Percentiles rank a stretch among this genome's conserved stretches.
phyloP scores from a whole-genome alignment of 2,888 invertebrate species.

The Chloromyia formosa region DNA sequence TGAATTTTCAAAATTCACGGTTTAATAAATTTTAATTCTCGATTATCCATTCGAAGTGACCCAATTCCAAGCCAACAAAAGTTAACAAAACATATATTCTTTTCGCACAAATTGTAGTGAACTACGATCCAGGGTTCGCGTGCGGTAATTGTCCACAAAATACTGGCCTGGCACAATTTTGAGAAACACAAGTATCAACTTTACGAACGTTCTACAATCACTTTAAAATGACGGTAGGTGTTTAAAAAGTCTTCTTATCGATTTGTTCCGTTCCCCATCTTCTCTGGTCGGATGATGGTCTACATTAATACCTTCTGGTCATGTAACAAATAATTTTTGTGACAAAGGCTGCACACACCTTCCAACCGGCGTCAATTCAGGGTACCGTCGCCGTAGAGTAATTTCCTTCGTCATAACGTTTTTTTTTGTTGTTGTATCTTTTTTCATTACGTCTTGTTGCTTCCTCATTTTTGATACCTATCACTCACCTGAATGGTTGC shows the following conservation, averaged over 20 bases:
- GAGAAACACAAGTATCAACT: background rate
- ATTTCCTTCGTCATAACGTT: background rate
- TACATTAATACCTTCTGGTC: no score
- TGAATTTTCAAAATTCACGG: no score
- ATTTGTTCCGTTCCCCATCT: background rate
- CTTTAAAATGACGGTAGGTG: slow-evolving; percentile 14
- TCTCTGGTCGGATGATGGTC: background rate
- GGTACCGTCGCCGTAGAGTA: background rate
- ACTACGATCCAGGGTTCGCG: background rate
- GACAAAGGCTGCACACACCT: no score
- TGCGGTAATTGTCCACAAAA: slow-evolving; percentile 10
- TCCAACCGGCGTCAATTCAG: background rate
- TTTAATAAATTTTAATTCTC: no score
- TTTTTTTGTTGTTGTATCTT: background rate
- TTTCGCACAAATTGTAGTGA: background rate
- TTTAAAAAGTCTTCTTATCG: slow-evolving; percentile 18
- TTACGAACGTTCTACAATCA: background rate
- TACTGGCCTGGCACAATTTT: background rate
- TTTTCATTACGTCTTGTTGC: background rate
- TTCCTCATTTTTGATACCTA: slow-evolving; percentile 39
- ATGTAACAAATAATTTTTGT: no score
- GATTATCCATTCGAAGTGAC: no score
- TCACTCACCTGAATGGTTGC: slow-evolving; percentile 37
- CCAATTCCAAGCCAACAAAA: no score
- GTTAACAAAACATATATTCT: no score